Evolutionary conservation across 1,140 invertebrate genomes (phyloP), one percentile per base, ranked within the genome.

Genomic region (Ips nitidus): DNA sequence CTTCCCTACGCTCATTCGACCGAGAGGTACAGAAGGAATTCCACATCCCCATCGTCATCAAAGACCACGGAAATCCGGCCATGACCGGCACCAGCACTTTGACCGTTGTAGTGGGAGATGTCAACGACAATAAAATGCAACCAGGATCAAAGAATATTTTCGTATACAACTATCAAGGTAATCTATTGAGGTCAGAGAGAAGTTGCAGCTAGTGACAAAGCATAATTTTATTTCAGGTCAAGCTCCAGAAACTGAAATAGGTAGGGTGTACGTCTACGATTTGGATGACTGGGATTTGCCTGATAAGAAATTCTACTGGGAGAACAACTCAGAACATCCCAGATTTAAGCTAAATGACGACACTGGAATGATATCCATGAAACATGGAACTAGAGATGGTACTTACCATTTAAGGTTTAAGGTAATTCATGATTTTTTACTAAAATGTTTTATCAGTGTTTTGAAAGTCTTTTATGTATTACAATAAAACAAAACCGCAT

Each of bases 81-180:
- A 95, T 96, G 92, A 95, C 94, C 50, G 96, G 95, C 67, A 97
- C 95, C 1, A 96, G 93, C 74, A 98, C 94, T 0, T 80, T 98
- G 3, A 97, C 94, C 0, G 94, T 98, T 4, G 93, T 97, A 37
- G 98, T 99, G 75, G 95, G 96, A 37, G 95, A 97, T 79, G 90
- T 94, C 1, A 98, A 98, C 80, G 96, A 99, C 77, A 98, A 98
- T 82, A 94, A 95, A 82, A 98, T 98, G 94, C 91, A 94, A 77
- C 92, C 94, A 1, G 97, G 97, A 0, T 91, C 91, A 1, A 98
- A 98, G 82, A 94, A 97, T 69, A 98, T 98, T 73, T 92, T 97
- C 79, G 94, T 98, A 0, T 98, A 98, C 81, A 98, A 97, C 81
- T 98, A 97, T 66, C 86, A 96, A 89, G 93, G 69, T 71, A 71